Evolutionary conservation across 1,140 invertebrate genomes (phyloP).

Genomic region (Armadillidium nasatum): DNA sequence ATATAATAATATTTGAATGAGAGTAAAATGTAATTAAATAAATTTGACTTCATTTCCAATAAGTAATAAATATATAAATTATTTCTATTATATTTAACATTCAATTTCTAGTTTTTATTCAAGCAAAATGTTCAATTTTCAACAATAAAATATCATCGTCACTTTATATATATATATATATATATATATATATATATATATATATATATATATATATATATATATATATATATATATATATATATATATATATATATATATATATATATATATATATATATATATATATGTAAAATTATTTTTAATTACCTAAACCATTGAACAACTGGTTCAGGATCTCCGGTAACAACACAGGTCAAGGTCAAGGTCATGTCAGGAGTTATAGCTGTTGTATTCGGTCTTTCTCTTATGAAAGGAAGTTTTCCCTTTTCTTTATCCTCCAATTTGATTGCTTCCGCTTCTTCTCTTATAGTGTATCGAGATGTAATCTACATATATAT

Average conservation of each 20-base stretch:
- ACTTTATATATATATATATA: not conserved
- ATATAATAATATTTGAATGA: no score
- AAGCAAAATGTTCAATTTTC: no score
- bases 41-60: no score
- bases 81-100: no score
- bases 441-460: not conserved
- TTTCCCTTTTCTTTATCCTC: conserved; percentile 26
- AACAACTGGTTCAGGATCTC: conserved; percentile 81
- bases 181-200: conserved; percentile 15
- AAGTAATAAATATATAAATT: no score
- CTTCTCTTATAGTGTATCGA: not conserved
- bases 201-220: conserved; percentile 16
- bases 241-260: conserved; percentile 37
- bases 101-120: no score
- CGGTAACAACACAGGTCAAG: conserved; percentile 77
- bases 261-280: conserved; percentile 26
- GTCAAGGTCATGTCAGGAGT: conserved; percentile 70
- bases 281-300: not conserved
- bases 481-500: no score
- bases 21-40: no score
- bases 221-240: conserved; percentile 23
- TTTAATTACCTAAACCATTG: conserved; percentile 90
- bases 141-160: not conserved
- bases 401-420: conserved; percentile 54
- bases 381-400: conserved; percentile 63